A percentile compares a stretch with the other conserved stretches of the same genome.
These are phyloP conservation scores for Andrena marginata DNA, from an alignment of 2,888 invertebrate species.

Conservation along the genomic window DNA sequence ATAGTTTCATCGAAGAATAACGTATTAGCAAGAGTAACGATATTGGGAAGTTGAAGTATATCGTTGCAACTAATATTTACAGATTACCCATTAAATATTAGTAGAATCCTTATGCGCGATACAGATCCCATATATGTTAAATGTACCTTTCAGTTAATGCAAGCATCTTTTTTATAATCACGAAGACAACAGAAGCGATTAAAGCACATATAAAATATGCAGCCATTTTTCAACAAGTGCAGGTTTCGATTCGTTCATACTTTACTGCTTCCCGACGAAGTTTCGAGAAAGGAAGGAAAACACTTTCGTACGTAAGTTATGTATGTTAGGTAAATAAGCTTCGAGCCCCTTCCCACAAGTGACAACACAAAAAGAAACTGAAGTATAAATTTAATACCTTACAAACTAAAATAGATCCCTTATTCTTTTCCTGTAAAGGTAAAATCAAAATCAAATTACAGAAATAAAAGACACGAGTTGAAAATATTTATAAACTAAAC, in stretches of 20 bases:
- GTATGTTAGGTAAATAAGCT: conserved; percentile 55
- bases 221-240: conserved; percentile 57
- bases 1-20: conserved; percentile 12
- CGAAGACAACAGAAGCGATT: conserved; percentile 53
- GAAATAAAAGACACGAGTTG: conserved; percentile 53
- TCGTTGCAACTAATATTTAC: conserved; percentile 6
- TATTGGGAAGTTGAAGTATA: conserved; percentile 10
- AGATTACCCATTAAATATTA: conserved; percentile 1
- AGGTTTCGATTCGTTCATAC: conserved; percentile 23
- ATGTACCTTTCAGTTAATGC: conserved; percentile 20
- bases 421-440: conserved; percentile 81
- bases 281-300: conserved; percentile 32
- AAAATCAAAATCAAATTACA: conserved; percentile 73
- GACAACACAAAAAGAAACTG: conserved; percentile 71
- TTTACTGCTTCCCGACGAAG: conserved; percentile 17
- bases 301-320: conserved; percentile 29
- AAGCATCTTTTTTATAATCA: conserved; percentile 33
- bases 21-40: conserved; percentile 8
- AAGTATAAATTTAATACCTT: conserved; percentile 79
- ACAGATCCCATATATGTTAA: conserved; percentile 7
- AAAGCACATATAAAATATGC: conserved; percentile 56
- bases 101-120: conserved; percentile 19
- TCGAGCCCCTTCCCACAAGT: conserved; percentile 38
- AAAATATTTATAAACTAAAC: conserved; percentile 43
- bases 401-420: conserved; percentile 79